phyloP scores from a whole-genome alignment of 2,113 vertebrate species.

The Puma concolor region DNA sequence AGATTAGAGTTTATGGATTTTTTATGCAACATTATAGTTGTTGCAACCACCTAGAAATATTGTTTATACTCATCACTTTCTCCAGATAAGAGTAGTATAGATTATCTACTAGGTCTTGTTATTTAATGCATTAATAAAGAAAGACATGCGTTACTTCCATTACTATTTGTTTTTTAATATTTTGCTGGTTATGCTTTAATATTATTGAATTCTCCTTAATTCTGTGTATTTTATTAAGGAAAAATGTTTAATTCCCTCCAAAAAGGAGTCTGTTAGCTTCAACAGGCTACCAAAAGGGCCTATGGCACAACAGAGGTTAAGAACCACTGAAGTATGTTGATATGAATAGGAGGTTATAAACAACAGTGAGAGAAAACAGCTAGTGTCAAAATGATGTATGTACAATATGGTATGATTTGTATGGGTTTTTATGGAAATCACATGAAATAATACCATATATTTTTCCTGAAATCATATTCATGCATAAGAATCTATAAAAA shows the following conservation, averaged over 20 bases:
- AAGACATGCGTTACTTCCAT: neutral
- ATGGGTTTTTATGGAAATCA: neutral
- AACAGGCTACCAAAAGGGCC: neutral
- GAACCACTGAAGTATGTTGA: neutral
- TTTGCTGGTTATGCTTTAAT: neutral
- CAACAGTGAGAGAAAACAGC: neutral
- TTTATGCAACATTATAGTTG: neutral
- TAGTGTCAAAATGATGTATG: neutral
- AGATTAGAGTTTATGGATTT: neutral
- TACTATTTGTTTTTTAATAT: neutral
- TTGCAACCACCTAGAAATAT: neutral
- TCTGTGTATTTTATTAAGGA: neutral
- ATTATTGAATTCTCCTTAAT: neutral
- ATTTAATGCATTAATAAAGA: neutral
- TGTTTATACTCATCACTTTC: neutral
- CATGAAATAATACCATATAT: neutral
- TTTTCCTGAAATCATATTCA: slow-evolving; percentile 47
- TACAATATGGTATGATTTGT: neutral
- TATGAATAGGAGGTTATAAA: neutral
- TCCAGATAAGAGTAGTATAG: neutral
- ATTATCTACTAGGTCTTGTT: neutral
- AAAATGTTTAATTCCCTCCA: neutral
- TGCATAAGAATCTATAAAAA: neutral
- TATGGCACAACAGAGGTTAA: neutral
- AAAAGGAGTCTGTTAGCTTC: neutral